Evolutionary conservation across 2,888 invertebrate species (phyloP).

Genomic region (Zaprionus lineosus): DNA sequence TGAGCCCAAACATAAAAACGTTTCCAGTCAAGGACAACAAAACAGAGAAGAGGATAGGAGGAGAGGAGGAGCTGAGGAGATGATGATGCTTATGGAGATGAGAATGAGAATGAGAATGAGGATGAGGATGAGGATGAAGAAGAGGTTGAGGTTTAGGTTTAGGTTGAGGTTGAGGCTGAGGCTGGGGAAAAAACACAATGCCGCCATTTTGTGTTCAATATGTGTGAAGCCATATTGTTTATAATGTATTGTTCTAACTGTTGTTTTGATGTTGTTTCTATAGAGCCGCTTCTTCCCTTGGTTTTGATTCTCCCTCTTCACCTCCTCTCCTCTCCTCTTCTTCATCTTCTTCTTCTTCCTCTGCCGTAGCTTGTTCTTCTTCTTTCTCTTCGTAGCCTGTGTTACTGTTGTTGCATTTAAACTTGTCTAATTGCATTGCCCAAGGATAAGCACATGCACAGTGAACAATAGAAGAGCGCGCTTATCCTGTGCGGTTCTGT

Average conservation of each 20-base stretch:
- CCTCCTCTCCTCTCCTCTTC: too few species aligned
- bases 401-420: constrained; percentile 36
- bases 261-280: constrained; percentile 10
- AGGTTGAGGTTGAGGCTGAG: too few species aligned
- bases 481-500: not conserved
- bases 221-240: constrained; percentile 35
- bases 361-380: not conserved
- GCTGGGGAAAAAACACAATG: too few species aligned
- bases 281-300: too few species aligned
- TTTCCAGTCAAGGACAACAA: constrained; percentile 32
- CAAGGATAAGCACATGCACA: constrained; percentile 53
- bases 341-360: too few species aligned
- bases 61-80: too few species aligned
- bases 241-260: constrained; percentile 33
- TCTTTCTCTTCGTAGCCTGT: constrained; percentile 13
- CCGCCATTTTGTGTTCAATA: constrained; percentile 48
- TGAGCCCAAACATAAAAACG: constrained; percentile 13
- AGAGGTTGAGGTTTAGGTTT: too few species aligned
- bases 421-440: constrained; percentile 61
- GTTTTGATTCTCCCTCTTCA: too few species aligned
- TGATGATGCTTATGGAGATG: not conserved
- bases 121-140: too few species aligned
- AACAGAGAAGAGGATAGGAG: too few species aligned
- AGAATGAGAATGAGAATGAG: too few species aligned
- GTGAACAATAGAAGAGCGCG: constrained; percentile 28